Base-by-base conservation (phyloP, 30 jellyfish, hydroid and myxozoan species). In the Chironex yamaguchii region DNA sequence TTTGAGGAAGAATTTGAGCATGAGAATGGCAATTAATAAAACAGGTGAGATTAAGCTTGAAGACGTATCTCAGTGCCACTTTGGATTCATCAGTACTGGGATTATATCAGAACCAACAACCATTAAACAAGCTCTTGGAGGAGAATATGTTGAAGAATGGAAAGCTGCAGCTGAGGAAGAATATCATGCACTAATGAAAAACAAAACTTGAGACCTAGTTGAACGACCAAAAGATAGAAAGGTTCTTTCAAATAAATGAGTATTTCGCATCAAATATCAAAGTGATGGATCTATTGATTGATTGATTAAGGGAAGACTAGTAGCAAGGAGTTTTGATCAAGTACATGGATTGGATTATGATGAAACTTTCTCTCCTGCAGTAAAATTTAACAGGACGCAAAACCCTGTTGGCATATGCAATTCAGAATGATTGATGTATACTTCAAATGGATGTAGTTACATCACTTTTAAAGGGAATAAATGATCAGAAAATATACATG, bases 61-160 rank as follows among this genome's bases (percentile, higher is more conserved):
- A n/a, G n/a, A n/a, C n/a, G n/a, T n/a, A n/a, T n/a, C n/a, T n/a
- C n/a, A n/a, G n/a, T n/a, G n/a, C n/a, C n/a, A n/a, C n/a, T n/a
- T n/a, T n/a, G n/a, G n/a, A n/a, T n/a, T n/a, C n/a, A n/a, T n/a
- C n/a, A n/a, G n/a, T n/a, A n/a, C n/a, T n/a, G n/a, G n/a, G n/a
- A n/a, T n/a, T n/a, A n/a, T n/a, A n/a, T n/a, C n/a, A n/a, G 87
- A 81, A 49, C 86, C 91, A 66, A 81, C 24, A 3, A 12, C 87
- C 4, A 21, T 24, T 34, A 50, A 36, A 28, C 75, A 81, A 17
- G 91, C 91, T 9, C 24, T 67, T 32, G 36, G 42, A 29, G 49
- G 91, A 3, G 29, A 64, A 23, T 3, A 62, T 35, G 36, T 75
- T 0, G 53, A 25, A 17, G 75, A 35, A 63, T 81, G 87, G 91